Percentiles rank a stretch among this genome's conserved stretches.
phyloP scores from a whole-genome alignment of 1,140 invertebrate genomes.

The Pemphigus obesinymphae region DNA sequence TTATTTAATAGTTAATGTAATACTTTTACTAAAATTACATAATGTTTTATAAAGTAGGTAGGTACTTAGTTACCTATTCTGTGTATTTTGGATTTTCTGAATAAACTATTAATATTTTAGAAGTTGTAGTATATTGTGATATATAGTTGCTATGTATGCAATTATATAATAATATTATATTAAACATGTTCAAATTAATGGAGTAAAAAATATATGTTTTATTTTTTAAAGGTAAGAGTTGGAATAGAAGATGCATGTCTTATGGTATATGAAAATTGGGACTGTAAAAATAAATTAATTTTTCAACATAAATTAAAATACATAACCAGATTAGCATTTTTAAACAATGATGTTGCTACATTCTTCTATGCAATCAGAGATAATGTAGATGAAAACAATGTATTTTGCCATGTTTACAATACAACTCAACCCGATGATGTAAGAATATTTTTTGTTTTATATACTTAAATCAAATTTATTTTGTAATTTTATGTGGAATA shows the following conservation, averaged over 20 bases:
- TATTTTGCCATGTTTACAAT: slow-evolving; percentile 63
- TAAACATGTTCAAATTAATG: background rate
- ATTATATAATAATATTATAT: too few species aligned
- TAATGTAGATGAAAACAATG: slow-evolving; percentile 56
- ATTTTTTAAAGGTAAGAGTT: slow-evolving; percentile 58
- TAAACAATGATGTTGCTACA: slow-evolving; percentile 54
- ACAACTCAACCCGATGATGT: slow-evolving; percentile 59
- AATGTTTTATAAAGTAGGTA: too few species aligned
- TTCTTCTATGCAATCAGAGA: slow-evolving; percentile 62
- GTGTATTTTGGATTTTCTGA: background rate
- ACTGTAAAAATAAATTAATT: background rate
- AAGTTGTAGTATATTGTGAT: too few species aligned
- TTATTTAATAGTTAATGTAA: too few species aligned
- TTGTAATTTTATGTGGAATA: background rate
- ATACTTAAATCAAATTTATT: background rate
- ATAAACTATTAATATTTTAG: background rate
- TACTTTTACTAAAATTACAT: too few species aligned
- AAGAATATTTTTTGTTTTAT: slow-evolving; percentile 50
- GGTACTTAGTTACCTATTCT: too few species aligned
- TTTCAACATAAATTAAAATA: slow-evolving; percentile 56
- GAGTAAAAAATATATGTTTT: background rate
- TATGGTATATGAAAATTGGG: slow-evolving; percentile 27
- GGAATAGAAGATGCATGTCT: slow-evolving; percentile 58
- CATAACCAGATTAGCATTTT: slow-evolving; percentile 57
- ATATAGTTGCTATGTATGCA: too few species aligned